Evolutionary conservation across 2,797 vertebrate genomes (phyloP).

Genomic region (Mormyrus hasselquistii): DNA sequence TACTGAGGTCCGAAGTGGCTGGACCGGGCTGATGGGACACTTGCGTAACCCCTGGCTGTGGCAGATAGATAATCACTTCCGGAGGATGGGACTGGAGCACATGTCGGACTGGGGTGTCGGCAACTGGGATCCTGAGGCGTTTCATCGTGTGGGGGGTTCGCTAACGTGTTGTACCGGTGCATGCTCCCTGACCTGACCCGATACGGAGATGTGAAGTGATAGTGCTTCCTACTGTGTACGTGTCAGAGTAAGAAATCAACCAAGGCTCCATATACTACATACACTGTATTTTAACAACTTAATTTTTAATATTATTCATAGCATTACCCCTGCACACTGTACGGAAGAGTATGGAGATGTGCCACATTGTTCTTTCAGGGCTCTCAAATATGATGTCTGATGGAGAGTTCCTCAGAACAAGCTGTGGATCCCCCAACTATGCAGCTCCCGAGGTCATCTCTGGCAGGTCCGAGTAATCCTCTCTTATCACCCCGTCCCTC

Average conservation of each 20-base stretch:
- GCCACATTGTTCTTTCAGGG: conserved; percentile 57
- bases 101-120: not conserved
- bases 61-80: not conserved
- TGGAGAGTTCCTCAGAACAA: conserved; percentile 95
- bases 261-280: not conserved
- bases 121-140: not conserved
- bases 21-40: not conserved
- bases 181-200: not conserved
- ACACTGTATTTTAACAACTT: not conserved
- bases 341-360: not conserved
- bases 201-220: not conserved
- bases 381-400: conserved; percentile 99
- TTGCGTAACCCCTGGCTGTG: not conserved
- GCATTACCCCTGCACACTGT: not conserved
- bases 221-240: not conserved
- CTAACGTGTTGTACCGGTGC: not conserved
- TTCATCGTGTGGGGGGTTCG: not conserved
- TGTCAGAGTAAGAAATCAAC: not conserved
- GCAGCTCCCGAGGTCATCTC: conserved; percentile 98
- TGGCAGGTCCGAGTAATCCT: conserved; percentile 71
- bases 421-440: conserved; percentile 97
- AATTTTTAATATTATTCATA: not conserved
- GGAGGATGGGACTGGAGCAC: not conserved
- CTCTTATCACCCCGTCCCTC: not conserved
- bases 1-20: not conserved